Evolutionary conservation across 2,113 vertebrate species (phyloP), one percentile per base, ranked within the genome.

Genomic region (Jaculus jaculus): DNA sequence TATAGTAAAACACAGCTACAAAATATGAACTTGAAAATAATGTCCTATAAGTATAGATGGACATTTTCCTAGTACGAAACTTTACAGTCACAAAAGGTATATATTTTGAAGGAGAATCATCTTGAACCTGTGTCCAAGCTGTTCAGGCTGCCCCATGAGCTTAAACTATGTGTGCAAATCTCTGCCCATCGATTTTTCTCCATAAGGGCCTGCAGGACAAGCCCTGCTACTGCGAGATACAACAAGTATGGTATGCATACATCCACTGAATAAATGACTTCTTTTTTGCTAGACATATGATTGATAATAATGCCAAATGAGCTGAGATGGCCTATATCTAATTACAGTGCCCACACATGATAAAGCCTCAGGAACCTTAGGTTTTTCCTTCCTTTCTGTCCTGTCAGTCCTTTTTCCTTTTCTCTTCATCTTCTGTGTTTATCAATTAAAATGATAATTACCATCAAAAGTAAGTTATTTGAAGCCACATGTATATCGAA

Each of bases 1-100:
- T 58, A 11, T 7, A 82, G 65, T 12, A 32, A 71, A 26, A 3
- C 47, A 75, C 12, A 37, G 26, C 9, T 65, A 60, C 54, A 79
- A 20, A 85, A 39, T 63, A 20, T 65, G 42, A 87, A 72, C 28
- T 61, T 65, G 32, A 65, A 81, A 88, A 78, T 37, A 47, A 85
- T 74, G 18, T 69, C n/a, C 7, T 85, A 1, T 11, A 24, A n/a
- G 47, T 54, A 30, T 16, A 10, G 20, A 21, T 1, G 17, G 20
- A 7, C 32, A 69, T 42, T 68, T 68, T 89, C 37, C 13, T 6
- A 17, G 17, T 26, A 10, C 24, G 15, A 60, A 86, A 10, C 3
- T 15, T 54, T 54, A 13, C 28, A 72, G 21, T 21, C 7, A 39
- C 30, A 47, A 80, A 75, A 39, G 15, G 18, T 30, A 11, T 28